Percentiles rank a stretch among this genome's conserved stretches.
phyloP scores from a whole-genome alignment of 2,113 vertebrate genomes.

The Phocoena sinus region DNA sequence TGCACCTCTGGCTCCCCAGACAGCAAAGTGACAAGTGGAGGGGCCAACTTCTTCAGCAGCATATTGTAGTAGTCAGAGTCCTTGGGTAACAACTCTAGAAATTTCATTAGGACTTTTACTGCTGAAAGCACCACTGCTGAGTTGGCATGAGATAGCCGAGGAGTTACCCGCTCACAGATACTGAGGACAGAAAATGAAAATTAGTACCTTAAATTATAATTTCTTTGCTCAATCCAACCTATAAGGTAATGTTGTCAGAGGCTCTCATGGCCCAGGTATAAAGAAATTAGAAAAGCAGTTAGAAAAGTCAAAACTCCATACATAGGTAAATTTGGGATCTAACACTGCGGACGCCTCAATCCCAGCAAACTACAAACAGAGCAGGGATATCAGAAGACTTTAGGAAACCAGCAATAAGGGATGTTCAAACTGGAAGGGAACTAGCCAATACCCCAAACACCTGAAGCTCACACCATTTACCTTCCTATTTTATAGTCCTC shows the following conservation, averaged over 20 bases:
- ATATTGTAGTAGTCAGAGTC: conserved; percentile 98
- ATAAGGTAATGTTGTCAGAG: background rate
- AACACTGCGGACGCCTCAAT: conserved; percentile 35
- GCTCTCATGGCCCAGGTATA: background rate
- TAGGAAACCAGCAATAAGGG: conserved; percentile 18
- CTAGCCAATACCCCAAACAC: conserved; percentile 6
- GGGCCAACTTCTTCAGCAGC: conserved; percentile 93
- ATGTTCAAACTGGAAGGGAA: conserved; percentile 18
- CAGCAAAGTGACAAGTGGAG: too few species aligned
- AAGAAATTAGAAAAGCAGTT: conserved; percentile 45
- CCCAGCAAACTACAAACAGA: conserved; percentile 44
- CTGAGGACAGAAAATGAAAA: conserved; percentile 74
- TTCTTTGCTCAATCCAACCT: background rate
- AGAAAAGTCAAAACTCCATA: conserved; percentile 52
- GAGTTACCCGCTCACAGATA: conserved; percentile 97
- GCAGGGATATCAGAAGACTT: background rate
- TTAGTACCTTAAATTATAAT: background rate
- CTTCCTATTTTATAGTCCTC: conserved; percentile 17
- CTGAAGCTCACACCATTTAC: conserved; percentile 39
- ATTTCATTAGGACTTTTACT: too few species aligned
- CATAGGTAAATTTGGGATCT: conserved; percentile 34
- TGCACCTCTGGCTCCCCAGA: conserved; percentile 89
- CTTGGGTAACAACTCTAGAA: conserved; percentile 77
- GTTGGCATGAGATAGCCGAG: conserved; percentile 97
- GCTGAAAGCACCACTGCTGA: conserved; percentile 81